Evolutionary conservation across 2,888 invertebrate genomes (phyloP).

Genomic region (Linnaemya tessellans): DNA sequence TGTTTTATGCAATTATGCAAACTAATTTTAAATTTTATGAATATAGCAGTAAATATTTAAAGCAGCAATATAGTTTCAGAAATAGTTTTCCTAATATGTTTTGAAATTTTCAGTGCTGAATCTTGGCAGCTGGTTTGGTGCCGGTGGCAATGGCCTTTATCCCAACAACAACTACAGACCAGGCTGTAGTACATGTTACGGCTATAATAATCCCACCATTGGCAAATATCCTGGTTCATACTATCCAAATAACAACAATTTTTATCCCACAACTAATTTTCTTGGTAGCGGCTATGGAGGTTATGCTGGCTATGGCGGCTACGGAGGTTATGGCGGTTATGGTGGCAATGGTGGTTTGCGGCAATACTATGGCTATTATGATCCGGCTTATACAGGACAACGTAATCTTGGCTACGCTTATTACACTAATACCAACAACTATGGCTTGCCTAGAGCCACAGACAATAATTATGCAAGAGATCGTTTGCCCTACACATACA

Average conservation of each 20-base stretch:
- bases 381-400: slow-evolving; percentile 84
- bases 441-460: slow-evolving; percentile 76
- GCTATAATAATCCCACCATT: slow-evolving; percentile 74
- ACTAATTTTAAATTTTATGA: too few species aligned
- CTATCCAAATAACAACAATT: slow-evolving; percentile 65
- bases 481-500: slow-evolving; percentile 68
- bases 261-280: slow-evolving; percentile 64
- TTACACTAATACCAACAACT: slow-evolving; percentile 81
- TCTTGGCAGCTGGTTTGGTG: slow-evolving; percentile 82
- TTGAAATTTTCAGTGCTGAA: slow-evolving; percentile 80
- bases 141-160: slow-evolving; percentile 69
- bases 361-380: slow-evolving; percentile 86
- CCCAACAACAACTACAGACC: slow-evolving; percentile 66
- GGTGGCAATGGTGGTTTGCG: slow-evolving; percentile 86
- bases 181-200: slow-evolving; percentile 65
- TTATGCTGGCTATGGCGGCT: slow-evolving; percentile 82
- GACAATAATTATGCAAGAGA: slow-evolving; percentile 65
- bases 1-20: too few species aligned
- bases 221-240: slow-evolving; percentile 68
- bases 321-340: slow-evolving; percentile 86
- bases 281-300: slow-evolving; percentile 48
- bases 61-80: too few species aligned
- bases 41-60: too few species aligned
- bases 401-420: slow-evolving; percentile 86
- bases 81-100: not conserved